Base-by-base conservation (phyloP, 2,888 invertebrate species). In the Nomada flava region DNA sequence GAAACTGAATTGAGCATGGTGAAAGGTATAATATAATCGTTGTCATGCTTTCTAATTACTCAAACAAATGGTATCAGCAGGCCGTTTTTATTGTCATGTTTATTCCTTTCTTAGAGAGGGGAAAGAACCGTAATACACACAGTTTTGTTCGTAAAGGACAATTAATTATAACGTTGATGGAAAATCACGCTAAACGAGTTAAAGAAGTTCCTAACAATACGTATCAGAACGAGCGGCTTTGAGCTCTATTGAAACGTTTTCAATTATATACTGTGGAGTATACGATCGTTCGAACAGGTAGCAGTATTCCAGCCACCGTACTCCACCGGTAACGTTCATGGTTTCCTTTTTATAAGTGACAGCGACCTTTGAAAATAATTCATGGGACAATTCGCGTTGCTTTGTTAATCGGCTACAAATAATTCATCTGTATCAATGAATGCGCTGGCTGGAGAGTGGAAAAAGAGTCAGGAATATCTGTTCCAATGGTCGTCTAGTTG, bases 401-500 rank as follows among this genome's bases (percentile, higher is more conserved):
- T 69, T 81, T 69, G 47, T 79, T 79, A 73, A 29, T 36, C 50
- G 47, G 52, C 52, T 47, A n/a, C 55, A 42, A 69, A 53, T 69
- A 73, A 72, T 50, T 67, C 47, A 65, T 65, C 73, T 52, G 65
- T 65, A 73, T 81, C 82, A 76, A 69, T 73, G 62, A 52, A 68
- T 70, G 42, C 26, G 62, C 26, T 29, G 23, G 44, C 29, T 42
- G 44, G 57, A 26, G 60, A 44, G 67, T 15, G 70, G 57, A 62
- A 55, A 63, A 81, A 82, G 71, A 71, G 63, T 71, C 62, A 47
- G 23, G 42, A 57, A 55, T 53, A 2, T n/a, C 26, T 57, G 29
- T 59, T 57, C 62, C 26, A 71, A 80, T 20, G 23, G 62, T 23
- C 67, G 63, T 59, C 65, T 53, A 62, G 74, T 82, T 71, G 70